Percentiles rank a stretch among this genome's conserved stretches.
Evolutionary conservation across 1,140 invertebrate species (phyloP).

Genomic region (Cephus cinctus): DNA sequence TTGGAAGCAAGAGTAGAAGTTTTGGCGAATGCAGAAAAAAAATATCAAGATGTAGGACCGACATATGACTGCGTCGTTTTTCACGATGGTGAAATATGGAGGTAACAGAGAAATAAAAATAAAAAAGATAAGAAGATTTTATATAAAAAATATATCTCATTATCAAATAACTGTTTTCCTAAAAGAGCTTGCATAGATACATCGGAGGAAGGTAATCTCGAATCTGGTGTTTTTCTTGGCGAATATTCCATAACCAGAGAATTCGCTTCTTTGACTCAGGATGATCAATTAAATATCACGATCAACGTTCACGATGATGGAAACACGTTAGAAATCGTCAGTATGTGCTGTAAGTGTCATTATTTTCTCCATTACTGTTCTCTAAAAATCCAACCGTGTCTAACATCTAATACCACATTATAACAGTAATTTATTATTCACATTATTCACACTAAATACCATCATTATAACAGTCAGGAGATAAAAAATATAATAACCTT

Average conservation of each 20-base stretch:
- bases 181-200: conserved; percentile 85
- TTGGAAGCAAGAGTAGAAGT: conserved; percentile 83
- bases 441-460: too few relatives aligned
- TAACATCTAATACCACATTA: too few relatives aligned
- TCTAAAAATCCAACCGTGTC: conserved; percentile 11
- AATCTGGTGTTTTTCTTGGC: conserved; percentile 74
- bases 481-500: background rate
- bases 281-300: conserved; percentile 85
- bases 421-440: too few relatives aligned
- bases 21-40: conserved; percentile 82
- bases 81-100: conserved; percentile 79
- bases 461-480: too few relatives aligned
- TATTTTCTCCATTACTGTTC: conserved; percentile 13
- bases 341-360: conserved; percentile 81
- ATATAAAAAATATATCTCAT: conserved; percentile 11
- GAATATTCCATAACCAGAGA: conserved; percentile 83
- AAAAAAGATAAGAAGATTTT: conserved; percentile 36
- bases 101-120: too few relatives aligned
- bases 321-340: conserved; percentile 89
- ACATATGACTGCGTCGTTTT: conserved; percentile 93
- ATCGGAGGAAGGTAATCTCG: conserved; percentile 78
- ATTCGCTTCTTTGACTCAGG: conserved; percentile 71
- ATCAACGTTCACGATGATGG: conserved; percentile 94
- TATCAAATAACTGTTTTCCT: conserved; percentile 24
- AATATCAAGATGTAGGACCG: conserved; percentile 82